Conservation (phyloP, 2,888 invertebrate genomes). For the Lobophora halterata region DNA sequence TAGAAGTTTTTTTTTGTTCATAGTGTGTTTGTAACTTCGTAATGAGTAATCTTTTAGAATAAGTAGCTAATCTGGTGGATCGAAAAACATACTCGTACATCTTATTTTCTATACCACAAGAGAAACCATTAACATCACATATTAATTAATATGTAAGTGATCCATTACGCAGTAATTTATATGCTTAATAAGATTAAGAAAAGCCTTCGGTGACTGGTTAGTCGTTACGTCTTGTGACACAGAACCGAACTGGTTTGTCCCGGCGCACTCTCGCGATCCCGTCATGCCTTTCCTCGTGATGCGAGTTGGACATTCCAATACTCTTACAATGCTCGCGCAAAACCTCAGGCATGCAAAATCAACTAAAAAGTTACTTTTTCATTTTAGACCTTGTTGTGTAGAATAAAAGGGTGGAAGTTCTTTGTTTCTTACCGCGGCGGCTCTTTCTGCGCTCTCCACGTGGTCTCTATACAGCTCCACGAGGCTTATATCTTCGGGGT, state of each 20-base stretch:
- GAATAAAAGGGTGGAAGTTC: slow-evolving; percentile 3
- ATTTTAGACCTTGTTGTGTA: slow-evolving; percentile 9
- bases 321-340: slow-evolving; percentile 29
- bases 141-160: background rate
- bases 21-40: no score
- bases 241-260: slow-evolving; percentile 29
- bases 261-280: slow-evolving; percentile 26
- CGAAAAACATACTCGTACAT: no score
- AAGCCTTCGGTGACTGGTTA: slow-evolving; percentile 19
- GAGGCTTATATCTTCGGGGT: slow-evolving; percentile 93
- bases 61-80: no score
- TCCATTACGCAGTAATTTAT: background rate
- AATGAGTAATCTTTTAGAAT: no score
- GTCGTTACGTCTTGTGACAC: slow-evolving; percentile 27
- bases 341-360: slow-evolving; percentile 26
- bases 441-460: slow-evolving; percentile 85
- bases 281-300: slow-evolving; percentile 24
- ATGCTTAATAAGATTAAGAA: slow-evolving; percentile 16
- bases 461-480: slow-evolving; percentile 93
- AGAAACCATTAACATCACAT: no score
- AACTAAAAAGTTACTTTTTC: slow-evolving; percentile 13
- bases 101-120: no score
- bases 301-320: slow-evolving; percentile 31
- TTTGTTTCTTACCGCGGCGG: slow-evolving; percentile 84
- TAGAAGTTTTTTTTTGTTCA: no score